These are phyloP conservation scores for Xiphydria camelus DNA, from an alignment of 2,888 invertebrate species.

Conservation along the genomic window DNA sequence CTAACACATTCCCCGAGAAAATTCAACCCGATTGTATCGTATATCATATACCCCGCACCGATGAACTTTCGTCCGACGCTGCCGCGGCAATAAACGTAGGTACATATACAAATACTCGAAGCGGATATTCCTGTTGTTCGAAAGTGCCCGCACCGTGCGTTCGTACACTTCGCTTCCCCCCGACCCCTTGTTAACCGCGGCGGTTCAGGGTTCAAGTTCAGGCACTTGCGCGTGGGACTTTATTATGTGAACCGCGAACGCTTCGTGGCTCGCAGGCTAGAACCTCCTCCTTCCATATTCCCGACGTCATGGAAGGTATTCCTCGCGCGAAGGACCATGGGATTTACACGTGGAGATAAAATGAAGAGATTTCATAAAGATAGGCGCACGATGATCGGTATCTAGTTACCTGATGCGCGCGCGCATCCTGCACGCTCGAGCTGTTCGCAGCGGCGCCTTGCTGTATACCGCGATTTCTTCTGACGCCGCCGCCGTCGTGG, in stretches of 20 bases:
- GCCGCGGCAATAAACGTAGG: neutral
- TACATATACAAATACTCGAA: conserved; percentile 2
- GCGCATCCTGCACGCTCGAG: too few relatives aligned
- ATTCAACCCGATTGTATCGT: too few relatives aligned
- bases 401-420: too few relatives aligned
- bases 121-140: conserved; percentile 1
- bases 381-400: conserved; percentile 20
- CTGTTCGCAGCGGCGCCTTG: too few relatives aligned
- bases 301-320: too few relatives aligned
- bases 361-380: conserved; percentile 14
- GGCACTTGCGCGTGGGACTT: conserved; percentile 21
- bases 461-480: too few relatives aligned
- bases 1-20: too few relatives aligned
- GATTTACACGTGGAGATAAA: conserved; percentile 9
- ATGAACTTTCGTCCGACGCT: too few relatives aligned
- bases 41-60: too few relatives aligned
- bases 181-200: conserved; percentile 22
- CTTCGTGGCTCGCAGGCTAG: neutral
- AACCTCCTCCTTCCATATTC: conserved; percentile 5
- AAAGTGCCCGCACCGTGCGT: conserved; percentile 1
- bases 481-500: too few relatives aligned
- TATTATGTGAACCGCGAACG: conserved; percentile 20
- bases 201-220: conserved; percentile 25
- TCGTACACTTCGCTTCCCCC: conserved; percentile 3
- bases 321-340: conserved; percentile 4